phyloP scores from a whole-genome alignment of 2,113 vertebrate species.

The Oplegnathus fasciatus region DNA sequence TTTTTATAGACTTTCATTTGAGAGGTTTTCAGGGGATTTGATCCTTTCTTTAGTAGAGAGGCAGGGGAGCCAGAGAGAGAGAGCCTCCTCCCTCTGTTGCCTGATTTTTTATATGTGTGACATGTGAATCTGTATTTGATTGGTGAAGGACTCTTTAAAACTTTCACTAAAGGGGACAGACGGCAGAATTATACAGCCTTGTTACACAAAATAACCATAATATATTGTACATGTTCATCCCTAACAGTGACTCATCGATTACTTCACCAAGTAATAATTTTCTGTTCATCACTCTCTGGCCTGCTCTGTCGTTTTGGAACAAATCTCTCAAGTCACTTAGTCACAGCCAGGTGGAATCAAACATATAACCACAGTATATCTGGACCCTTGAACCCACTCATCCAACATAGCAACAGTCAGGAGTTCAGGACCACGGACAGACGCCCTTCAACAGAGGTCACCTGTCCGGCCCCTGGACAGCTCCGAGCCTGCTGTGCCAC shows the following conservation, averaged over 20 bases:
- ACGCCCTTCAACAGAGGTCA: neutral
- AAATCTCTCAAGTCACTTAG: neutral
- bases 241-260: neutral
- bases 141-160: neutral
- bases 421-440: neutral
- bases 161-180: neutral
- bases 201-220: neutral
- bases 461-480: neutral
- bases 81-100: neutral
- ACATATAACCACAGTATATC: neutral
- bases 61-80: neutral
- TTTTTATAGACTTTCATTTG: constrained; percentile 28
- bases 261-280: neutral
- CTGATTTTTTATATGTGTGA: neutral
- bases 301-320: neutral
- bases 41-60: neutral
- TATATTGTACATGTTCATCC: neutral
- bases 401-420: neutral
- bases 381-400: neutral
- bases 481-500: neutral
- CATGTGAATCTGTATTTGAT: neutral
- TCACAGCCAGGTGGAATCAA: neutral
- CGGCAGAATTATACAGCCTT: neutral
- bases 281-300: neutral
- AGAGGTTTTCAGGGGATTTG: neutral